phyloP scores from a whole-genome alignment of 2,888 invertebrate species.

The Sinhomidia bicolor region DNA sequence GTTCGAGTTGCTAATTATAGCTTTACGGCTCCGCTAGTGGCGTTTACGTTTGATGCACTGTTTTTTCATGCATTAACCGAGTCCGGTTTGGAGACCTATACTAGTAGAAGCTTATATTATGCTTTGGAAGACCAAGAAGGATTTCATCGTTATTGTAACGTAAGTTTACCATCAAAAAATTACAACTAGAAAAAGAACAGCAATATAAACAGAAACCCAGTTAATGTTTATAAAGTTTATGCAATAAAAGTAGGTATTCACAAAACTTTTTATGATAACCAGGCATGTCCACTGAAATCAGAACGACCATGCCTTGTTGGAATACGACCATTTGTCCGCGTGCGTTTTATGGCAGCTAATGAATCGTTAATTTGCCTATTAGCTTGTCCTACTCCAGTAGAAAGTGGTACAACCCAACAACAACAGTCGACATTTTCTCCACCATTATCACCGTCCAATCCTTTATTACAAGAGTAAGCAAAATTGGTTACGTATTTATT shows the following conservation, averaged over 20 bases:
- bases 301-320: slow-evolving; percentile 87
- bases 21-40: slow-evolving; percentile 87
- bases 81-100: slow-evolving; percentile 90
- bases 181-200: neutral
- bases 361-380: slow-evolving; percentile 75
- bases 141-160: slow-evolving; percentile 83
- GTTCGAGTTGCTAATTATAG: slow-evolving; percentile 85
- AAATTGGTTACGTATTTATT: neutral
- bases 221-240: neutral
- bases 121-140: slow-evolving; percentile 83
- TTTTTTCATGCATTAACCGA: slow-evolving; percentile 88
- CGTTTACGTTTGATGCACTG: slow-evolving; percentile 86
- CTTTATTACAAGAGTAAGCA: slow-evolving; percentile 59
- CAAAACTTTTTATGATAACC: slow-evolving; percentile 28
- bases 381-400: slow-evolving; percentile 71
- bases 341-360: slow-evolving; percentile 81
- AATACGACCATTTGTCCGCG: slow-evolving; percentile 86
- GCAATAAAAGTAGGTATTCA: neutral
- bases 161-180: slow-evolving; percentile 74
- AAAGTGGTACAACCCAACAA: slow-evolving; percentile 19
- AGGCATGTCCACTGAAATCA: slow-evolving; percentile 84
- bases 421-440: slow-evolving; percentile 54
- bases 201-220: neutral
- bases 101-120: slow-evolving; percentile 86
- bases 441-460: slow-evolving; percentile 68